Conservation (phyloP, 1,140 invertebrate species). For the Medauroidea extradentata region DNA sequence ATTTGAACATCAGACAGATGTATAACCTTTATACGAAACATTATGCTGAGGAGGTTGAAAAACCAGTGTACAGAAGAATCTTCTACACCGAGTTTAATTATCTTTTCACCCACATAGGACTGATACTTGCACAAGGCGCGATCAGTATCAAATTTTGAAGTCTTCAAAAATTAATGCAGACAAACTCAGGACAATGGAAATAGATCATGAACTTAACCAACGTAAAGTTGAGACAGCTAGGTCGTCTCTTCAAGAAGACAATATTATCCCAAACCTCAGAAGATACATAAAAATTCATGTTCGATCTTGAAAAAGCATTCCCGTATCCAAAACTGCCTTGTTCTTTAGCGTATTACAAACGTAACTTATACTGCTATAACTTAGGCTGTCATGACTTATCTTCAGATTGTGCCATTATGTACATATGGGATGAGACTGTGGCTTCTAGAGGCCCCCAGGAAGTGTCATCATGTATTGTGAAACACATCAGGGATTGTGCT, state of each 20-base stretch:
- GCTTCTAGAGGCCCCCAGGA: conserved; percentile 29
- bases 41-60: conserved; percentile 25
- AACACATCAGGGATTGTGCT: conserved; percentile 26
- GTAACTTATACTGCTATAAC: conserved; percentile 24
- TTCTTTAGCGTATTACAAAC: conserved; percentile 29
- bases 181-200: neutral
- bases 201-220: conserved; percentile 19
- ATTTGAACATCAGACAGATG: conserved; percentile 26
- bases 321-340: conserved; percentile 23
- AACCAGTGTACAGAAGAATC: conserved; percentile 25
- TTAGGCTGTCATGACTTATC: conserved; percentile 18
- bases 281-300: conserved; percentile 23
- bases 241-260: conserved; percentile 25
- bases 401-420: conserved; percentile 25
- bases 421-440: conserved; percentile 28
- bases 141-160: conserved; percentile 4
- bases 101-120: conserved; percentile 24
- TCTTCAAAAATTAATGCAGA: neutral
- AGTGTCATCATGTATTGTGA: conserved; percentile 25
- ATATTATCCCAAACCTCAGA: conserved; percentile 17
- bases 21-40: conserved; percentile 22
- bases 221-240: conserved; percentile 24
- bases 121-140: conserved; percentile 24
- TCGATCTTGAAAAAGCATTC: conserved; percentile 26
- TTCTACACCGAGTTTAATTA: conserved; percentile 28